Conservation (phyloP, 2,797 vertebrate genomes). For the Oreochromis grahami region DNA sequence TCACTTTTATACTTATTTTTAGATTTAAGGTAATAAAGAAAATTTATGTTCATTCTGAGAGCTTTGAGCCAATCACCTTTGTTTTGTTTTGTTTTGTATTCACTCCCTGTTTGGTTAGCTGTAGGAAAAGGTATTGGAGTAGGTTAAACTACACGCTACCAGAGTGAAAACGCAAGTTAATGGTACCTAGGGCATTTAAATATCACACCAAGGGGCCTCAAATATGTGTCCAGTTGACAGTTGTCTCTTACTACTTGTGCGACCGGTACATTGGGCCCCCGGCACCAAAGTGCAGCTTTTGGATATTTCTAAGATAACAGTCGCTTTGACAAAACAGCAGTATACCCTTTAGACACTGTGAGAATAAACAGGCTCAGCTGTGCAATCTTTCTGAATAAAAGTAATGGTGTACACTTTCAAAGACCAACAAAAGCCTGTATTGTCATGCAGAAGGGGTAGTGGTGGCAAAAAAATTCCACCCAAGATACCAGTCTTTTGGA, state of each 20-base stretch:
- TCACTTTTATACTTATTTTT: not conserved
- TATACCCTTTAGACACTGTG: not conserved
- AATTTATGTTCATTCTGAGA: not conserved
- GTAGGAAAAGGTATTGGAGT: not conserved
- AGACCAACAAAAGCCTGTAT: not conserved
- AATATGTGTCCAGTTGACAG: not conserved
- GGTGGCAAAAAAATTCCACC: not conserved
- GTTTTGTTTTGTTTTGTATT: not conserved
- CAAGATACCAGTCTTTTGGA: not conserved
- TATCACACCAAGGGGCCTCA: not conserved
- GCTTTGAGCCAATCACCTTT: not conserved
- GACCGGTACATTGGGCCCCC: fast-evolving
- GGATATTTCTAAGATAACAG: not conserved
- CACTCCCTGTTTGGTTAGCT: not conserved
- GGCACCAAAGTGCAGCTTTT: not conserved
- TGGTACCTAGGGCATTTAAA: not conserved
- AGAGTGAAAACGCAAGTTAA: not conserved
- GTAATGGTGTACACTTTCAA: not conserved
- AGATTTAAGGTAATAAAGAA: not conserved
- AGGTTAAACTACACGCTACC: not conserved
- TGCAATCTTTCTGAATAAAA: not conserved
- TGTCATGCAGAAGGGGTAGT: not conserved
- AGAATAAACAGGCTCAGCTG: not conserved
- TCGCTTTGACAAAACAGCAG: not conserved
- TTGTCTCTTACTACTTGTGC: not conserved